Base-by-base conservation (phyloP, 92 coral and sea anemone species). In the Heliopora coerulea region DNA sequence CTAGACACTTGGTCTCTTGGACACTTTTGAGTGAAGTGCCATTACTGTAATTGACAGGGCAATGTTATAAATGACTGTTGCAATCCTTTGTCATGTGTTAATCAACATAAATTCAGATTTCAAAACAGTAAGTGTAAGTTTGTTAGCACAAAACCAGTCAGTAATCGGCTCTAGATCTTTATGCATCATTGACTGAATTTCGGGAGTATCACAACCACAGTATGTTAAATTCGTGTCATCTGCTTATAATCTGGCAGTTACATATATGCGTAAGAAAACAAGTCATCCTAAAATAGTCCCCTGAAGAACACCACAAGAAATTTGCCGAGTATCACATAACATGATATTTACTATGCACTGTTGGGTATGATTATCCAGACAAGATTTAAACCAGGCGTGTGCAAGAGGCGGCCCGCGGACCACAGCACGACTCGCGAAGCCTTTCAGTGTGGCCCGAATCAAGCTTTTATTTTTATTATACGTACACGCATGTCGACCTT, bases 41-140 rank as follows among this genome's bases (percentile, higher is more conserved):
- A 37, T 37, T n/a, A n/a, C n/a, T n/a, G n/a, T 37, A 37, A 37
- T 37, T 37, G 50, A 40, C 15, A 42, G 31, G n/a, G n/a, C n/a
- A n/a, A n/a, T n/a, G n/a, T 65, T 54, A 37, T 65, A 18, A n/a
- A 50, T 33, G 41, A 39, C 50, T n/a, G 34, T 28, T 31, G 41
- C 31, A 24, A 65, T 49, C 50, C 73, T 65, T 65, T 65, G 73
- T 65, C 73, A 31, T 40, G 73, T 31, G 50, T 50, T 50, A n/a
- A n/a, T n/a, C n/a, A n/a, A n/a, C n/a, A n/a, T n/a, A 37, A 27
- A 63, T 32, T 63, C 70, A 27, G 70, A 63, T 48, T 63, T 63
- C 12, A 63, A n/a, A n/a, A n/a, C n/a, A n/a, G n/a, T n/a, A n/a
- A 65, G 37, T 39, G 73, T 65, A 65, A 33, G 73, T 65, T 65